Percentiles rank a stretch among this genome's conserved stretches.
phyloP scores from a whole-genome alignment of 2,888 invertebrate species.

The Thelaira solivaga region DNA sequence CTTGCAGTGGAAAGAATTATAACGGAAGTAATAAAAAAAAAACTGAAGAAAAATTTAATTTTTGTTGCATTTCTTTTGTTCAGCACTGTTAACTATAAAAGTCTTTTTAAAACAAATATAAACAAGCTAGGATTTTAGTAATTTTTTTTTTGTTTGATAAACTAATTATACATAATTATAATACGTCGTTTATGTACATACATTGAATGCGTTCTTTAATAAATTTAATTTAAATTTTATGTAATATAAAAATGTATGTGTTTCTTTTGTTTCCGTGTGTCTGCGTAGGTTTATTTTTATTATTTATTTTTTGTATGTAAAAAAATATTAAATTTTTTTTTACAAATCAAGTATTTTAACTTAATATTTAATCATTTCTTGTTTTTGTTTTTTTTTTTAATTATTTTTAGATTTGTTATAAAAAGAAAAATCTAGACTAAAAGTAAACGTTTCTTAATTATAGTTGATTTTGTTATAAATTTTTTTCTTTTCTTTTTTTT shows the following conservation, averaged over 20 bases:
- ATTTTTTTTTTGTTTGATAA: too few relatives aligned
- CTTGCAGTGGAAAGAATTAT: neutral
- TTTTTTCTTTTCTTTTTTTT: neutral
- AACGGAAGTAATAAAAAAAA: neutral
- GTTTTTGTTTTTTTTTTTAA: neutral
- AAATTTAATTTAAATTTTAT: conserved; percentile 31
- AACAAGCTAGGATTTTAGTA: conserved; percentile 23
- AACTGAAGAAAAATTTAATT: neutral
- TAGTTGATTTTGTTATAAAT: neutral
- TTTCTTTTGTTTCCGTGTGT: neutral
- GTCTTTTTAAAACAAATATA: conserved; percentile 10
- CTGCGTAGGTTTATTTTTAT: neutral
- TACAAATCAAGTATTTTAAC: conserved; percentile 16
- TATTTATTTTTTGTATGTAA: conserved; percentile 18
- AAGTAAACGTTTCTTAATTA: conserved; percentile 1
- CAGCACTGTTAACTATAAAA: neutral
- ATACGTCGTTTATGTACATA: too few relatives aligned
- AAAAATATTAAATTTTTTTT: conserved; percentile 30
- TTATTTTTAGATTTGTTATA: neutral
- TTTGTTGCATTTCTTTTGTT: neutral
- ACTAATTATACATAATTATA: too few relatives aligned
- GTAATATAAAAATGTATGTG: too few relatives aligned
- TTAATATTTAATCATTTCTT: too few relatives aligned
- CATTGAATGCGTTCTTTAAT: conserved; percentile 38
- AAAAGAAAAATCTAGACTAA: conserved; percentile 13